phyloP scores from a whole-genome alignment of 2,113 vertebrate species.

The Bufo bufo region DNA sequence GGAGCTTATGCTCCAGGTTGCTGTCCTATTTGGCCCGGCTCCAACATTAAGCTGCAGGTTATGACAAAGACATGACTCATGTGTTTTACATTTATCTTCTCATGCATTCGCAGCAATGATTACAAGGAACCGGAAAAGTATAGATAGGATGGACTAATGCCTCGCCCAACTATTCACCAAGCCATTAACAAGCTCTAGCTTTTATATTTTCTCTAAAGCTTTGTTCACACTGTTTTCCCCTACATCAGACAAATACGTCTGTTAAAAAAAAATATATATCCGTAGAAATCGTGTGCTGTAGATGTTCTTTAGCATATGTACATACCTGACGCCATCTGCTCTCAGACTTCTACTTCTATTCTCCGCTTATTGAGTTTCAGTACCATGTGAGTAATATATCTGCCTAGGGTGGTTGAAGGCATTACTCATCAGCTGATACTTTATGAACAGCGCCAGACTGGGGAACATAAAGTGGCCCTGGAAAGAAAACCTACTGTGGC shows the following conservation, averaged over 20 bases:
- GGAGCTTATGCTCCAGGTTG: neutral
- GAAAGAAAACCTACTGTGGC: too few species aligned
- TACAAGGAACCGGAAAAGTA: neutral
- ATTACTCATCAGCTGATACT: neutral
- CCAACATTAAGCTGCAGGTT: neutral
- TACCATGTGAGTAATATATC: neutral
- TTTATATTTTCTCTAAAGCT: neutral
- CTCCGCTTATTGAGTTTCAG: neutral
- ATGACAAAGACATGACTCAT: constrained; percentile 33
- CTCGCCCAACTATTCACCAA: neutral
- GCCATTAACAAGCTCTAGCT: neutral
- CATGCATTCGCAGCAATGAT: neutral
- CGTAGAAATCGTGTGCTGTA: too few species aligned
- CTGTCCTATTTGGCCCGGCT: neutral
- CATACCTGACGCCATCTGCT: neutral
- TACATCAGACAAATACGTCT: neutral
- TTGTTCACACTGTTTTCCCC: neutral
- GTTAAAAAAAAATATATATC: neutral
- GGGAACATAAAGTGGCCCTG: too few species aligned
- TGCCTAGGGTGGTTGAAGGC: neutral
- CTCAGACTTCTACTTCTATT: neutral
- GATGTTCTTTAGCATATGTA: too few species aligned
- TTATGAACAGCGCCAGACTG: neutral
- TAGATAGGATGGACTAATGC: constrained; percentile 8
- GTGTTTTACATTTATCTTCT: constrained; percentile 25